phyloP scores from a whole-genome alignment of 2,888 invertebrate genomes.

The Heliconius cydno region DNA sequence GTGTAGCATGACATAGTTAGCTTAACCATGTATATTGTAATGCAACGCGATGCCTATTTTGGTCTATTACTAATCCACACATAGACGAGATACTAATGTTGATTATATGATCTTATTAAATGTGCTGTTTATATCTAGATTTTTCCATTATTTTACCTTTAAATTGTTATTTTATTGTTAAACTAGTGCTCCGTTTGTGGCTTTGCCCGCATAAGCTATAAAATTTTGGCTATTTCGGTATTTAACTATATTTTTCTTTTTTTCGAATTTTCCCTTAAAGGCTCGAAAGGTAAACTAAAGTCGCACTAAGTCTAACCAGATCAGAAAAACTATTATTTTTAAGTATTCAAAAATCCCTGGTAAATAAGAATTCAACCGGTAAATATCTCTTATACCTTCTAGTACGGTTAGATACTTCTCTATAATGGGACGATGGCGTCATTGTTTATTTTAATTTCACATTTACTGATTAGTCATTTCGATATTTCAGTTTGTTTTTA shows the following conservation, averaged over 20 bases:
- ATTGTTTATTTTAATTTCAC: conserved; percentile 3
- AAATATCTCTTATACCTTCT: neutral
- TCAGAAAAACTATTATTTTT: neutral
- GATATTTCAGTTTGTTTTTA: neutral
- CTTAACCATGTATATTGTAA: conserved; percentile 10
- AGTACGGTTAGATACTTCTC: too few species aligned
- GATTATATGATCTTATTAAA: too few species aligned
- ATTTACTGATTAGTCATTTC: neutral
- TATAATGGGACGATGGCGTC: neutral
- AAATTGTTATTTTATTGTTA: neutral
- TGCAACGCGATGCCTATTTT: conserved; percentile 38
- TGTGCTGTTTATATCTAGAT: neutral
- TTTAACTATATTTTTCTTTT: too few species aligned
- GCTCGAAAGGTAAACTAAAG: too few species aligned
- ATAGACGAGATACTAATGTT: conserved; percentile 17
- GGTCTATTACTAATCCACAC: conserved; percentile 40
- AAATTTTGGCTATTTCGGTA: neutral
- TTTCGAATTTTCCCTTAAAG: too few species aligned
- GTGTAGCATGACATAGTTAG: conserved; percentile 48
- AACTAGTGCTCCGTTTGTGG: neutral
- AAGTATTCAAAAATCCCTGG: neutral
- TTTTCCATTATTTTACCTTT: neutral
- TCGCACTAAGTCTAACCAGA: neutral
- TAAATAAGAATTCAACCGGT: neutral
- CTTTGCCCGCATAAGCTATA: neutral